Percentiles rank a stretch among this genome's conserved stretches.
Conservation (phyloP, 2,888 invertebrate genomes). For the Coleophora flavipennella region DNA sequence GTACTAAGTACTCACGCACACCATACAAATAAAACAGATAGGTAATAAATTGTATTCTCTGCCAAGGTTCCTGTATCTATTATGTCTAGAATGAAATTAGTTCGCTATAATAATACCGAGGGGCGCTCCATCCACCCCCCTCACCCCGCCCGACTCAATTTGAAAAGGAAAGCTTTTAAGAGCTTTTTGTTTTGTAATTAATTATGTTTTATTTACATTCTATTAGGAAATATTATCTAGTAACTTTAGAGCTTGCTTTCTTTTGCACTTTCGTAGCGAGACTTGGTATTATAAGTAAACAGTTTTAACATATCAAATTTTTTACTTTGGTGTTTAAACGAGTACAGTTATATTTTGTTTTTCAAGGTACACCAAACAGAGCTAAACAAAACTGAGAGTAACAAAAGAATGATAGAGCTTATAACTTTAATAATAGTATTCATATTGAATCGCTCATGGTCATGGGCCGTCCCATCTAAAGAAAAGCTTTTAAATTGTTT, state of each 20-base stretch:
- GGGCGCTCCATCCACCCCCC: too few species aligned
- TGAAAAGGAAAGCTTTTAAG: slow-evolving; percentile 68
- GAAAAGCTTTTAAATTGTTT: slow-evolving; percentile 70
- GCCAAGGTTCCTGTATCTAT: slow-evolving; percentile 5
- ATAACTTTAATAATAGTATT: slow-evolving; percentile 55
- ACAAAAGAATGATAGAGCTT: slow-evolving; percentile 29
- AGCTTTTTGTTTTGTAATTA: slow-evolving; percentile 70
- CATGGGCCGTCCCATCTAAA: slow-evolving; percentile 46
- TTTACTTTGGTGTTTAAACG: too few species aligned
- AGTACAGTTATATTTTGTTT: too few species aligned
- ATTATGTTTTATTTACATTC: slow-evolving; percentile 52
- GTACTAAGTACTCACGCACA: too few species aligned
- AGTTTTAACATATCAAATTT: too few species aligned
- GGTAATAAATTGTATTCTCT: too few species aligned
- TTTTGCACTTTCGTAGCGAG: too few species aligned
- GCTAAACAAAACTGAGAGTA: slow-evolving; percentile 3
- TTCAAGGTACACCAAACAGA: too few species aligned
- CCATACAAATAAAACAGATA: too few species aligned
- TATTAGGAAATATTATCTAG: slow-evolving; percentile 28
- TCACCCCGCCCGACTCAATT: slow-evolving; percentile 60
- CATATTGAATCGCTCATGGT: slow-evolving; percentile 59
- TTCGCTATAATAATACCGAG: slow-evolving; percentile 51
- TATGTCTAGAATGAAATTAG: slow-evolving; percentile 51
- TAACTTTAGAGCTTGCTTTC: slow-evolving; percentile 18
- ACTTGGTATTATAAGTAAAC: too few species aligned